Evolutionary conservation across 2,888 invertebrate genomes (phyloP), one percentile per base, ranked within the genome.

Genomic region (Hybos culiciformis): DNA sequence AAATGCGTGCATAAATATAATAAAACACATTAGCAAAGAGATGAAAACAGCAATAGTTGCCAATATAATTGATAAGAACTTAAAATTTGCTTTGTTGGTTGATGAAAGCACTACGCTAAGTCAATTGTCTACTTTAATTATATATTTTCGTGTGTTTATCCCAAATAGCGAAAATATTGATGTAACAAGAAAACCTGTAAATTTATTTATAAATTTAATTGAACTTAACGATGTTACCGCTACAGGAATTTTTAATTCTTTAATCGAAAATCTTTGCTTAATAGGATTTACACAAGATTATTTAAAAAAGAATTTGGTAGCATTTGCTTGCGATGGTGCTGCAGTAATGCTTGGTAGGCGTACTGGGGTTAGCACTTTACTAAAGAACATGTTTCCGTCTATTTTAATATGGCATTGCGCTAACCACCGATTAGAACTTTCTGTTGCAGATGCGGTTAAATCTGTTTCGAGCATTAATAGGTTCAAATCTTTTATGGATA

Each of bases 181-280:
- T 32, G 32, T 32, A 32, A 32, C 32, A 32, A 32, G 32, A 32
- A 32, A 32, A 32, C 32, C 32, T 15, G 32, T 32, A 32, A 32
- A 32, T 32, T 32, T 32, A 32, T 32, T 32, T 32, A 32, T 32
- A 33, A 33, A 33, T 33, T 33, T 33, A 33, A 33, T 33, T 33
- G 33, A 33, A 33, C 33, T 33, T 33, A 33, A 8, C 33, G 33
- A 33, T 33, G 33, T 33, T 33, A 33, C 33, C 33, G 33, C 33
- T 18, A 33, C 33, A 33, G 33, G 6, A 33, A 33, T 33, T 33
- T 33, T 33, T 33, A 33, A 33, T 33, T 33, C 19, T 33, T 33
- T 33, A 33, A 33, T 33, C 17, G 19, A 33, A 33, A 33, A 33
- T 33, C 33, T 33, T 33, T 33, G 33, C 18, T 32, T 32, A 32